Evolutionary conservation across 2,113 vertebrate species (phyloP), one percentile per base, ranked within the genome.

Genomic region (Gobius niger): DNA sequence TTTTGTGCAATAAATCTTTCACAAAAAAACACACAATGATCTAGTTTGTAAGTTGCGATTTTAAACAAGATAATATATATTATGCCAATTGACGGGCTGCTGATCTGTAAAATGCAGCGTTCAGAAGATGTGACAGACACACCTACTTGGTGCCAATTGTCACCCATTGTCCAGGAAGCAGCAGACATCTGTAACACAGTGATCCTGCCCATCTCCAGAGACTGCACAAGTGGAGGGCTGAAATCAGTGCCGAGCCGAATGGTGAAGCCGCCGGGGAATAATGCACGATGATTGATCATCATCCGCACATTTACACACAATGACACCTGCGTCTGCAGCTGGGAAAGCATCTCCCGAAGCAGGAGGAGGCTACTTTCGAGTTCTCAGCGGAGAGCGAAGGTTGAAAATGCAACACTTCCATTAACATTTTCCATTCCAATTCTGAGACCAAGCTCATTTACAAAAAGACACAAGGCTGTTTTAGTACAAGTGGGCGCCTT

Each of bases 311-410:
- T 11, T 12, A 50, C 47, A 12, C 47, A 50, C 47, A 79, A 7
- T 73, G 67, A 73, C 78, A 70, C 63, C 66, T 68, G 46, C 81
- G 81, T 88, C 82, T 88, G 67, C 54, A 69, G 75, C 75, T 85
- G 78, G 81, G 80, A 34, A 34, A 34, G 24, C 24, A 85, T 80
- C 81, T 64, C 54, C 66, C 71, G 76, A 76, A 82, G 74, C 60
- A 63, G 54, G 67, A 66, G 50, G 63, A 47, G 34, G 49, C 42
- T 52, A 51, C 64, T 68, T 77, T 61, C 79, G 10, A 61, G 50
- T 50, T 42, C 19, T 59, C 13, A 49, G 47, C 6, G 47, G 5
- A 5, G 14, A 34, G 24, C 3, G 24, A 34, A 34, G 24, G 24
- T 34, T 34, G 24, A 34, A 34, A 34, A 34, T 34, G 3, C 24